Evolutionary conservation across 2,888 invertebrate species (phyloP), one percentile per base, ranked within the genome.

Genomic region (Brachypterus glaber): DNA sequence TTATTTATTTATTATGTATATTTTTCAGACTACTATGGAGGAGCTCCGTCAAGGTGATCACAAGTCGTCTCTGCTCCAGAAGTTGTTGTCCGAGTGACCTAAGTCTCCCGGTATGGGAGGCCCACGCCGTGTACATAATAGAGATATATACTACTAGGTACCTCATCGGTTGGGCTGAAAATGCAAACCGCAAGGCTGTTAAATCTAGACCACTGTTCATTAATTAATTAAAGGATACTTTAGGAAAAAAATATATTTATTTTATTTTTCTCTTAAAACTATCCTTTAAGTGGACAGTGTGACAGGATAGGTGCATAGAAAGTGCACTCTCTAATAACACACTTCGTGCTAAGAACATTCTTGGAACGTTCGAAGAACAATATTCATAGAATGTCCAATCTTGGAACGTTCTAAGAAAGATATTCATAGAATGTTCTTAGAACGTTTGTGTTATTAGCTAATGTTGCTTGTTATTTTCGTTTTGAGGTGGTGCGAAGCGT

Each of bases 11-110:
- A 24, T 30, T 17, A 9, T 38, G 37, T 46, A 16, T 33, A 26
- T 37, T 45, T 73, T 71, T 21, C 76, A 77, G 77, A 79, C 71
- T 82, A 73, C 74, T 74, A 77, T 74, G 73, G 82, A 77, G 72
- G 82, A 77, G 72, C 79, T 80, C 69, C 77, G 72, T 66, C 78
- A 72, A 71, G 79, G 79, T 74, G 83, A 84, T 76, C 79, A 79
- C 50, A 76, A 72, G 58, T 82, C 85, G 55, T 86, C 86, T 62
- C 73, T 88, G 64, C 75, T 88, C 58, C 86, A 87, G 72, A 85
- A 88, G 69, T 73, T 88, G 63, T 73, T 89, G 62, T 87, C 87
- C 55, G 86, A 88, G 75, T 81, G 77, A 79, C 67, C 65, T 61
- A 57, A 50, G 59, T 58, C 54, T 53, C 55, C 56, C 49, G 52